Conservation (phyloP, 2,888 invertebrate species). For the Achlya flavicornis region DNA sequence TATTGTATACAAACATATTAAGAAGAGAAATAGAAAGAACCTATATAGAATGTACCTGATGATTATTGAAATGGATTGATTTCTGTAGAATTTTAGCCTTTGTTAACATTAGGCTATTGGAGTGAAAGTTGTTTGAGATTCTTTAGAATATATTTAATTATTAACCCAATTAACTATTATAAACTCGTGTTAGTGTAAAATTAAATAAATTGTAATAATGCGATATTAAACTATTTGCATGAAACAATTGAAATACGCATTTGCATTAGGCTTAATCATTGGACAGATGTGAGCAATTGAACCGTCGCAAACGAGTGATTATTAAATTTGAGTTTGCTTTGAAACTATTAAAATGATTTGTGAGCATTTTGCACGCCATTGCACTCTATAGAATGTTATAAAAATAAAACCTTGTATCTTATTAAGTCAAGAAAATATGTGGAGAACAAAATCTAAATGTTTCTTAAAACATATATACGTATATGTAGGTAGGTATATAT, state of each 20-base stretch:
- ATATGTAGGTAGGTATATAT: no score
- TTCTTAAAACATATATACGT: no score
- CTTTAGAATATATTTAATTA: background rate
- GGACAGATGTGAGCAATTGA: slow-evolving; percentile 47
- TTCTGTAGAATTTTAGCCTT: no score
- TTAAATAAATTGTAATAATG: background rate
- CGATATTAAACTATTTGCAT: slow-evolving; percentile 31
- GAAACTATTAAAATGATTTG: slow-evolving; percentile 39
- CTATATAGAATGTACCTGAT: background rate
- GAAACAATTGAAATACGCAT: slow-evolving; percentile 34
- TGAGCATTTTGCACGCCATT: slow-evolving; percentile 11
- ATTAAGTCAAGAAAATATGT: no score
- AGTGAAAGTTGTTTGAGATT: no score
- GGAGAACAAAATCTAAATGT: no score
- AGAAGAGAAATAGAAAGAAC: background rate
- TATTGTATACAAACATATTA: background rate
- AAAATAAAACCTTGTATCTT: background rate
- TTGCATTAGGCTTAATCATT: slow-evolving; percentile 46
- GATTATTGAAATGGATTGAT: no score
- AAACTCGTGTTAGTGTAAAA: background rate
- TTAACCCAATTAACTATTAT: no score
- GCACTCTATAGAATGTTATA: background rate
- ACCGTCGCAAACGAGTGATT: slow-evolving; percentile 36
- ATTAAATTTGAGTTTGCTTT: slow-evolving; percentile 42
- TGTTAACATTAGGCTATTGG: no score